phyloP scores from a whole-genome alignment of 1,140 invertebrate genomes.

The Rhopalosiphum padi region DNA sequence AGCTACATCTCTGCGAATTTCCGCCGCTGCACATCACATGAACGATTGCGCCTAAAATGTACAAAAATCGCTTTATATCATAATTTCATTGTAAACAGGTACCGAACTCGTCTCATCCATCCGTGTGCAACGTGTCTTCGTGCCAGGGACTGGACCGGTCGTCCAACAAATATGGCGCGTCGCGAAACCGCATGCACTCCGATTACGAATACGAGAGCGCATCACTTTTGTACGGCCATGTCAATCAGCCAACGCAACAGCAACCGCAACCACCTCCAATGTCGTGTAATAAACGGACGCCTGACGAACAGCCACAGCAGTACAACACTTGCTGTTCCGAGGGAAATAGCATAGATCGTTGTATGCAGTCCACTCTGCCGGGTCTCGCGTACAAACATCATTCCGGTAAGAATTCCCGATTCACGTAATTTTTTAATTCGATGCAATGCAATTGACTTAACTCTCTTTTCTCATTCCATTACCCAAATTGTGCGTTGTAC shows the following conservation, averaged over 20 bases:
- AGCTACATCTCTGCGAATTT: neutral
- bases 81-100: neutral
- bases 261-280: neutral
- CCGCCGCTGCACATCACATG: neutral
- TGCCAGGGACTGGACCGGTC: slow-evolving; percentile 23
- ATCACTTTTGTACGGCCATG: slow-evolving; percentile 49
- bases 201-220: slow-evolving; percentile 58
- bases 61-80: neutral
- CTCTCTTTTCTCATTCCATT: neutral
- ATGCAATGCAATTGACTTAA: neutral
- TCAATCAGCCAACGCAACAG: neutral
- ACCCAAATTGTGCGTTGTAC: neutral
- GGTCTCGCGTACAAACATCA: slow-evolving; percentile 38
- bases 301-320: slow-evolving; percentile 19
- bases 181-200: slow-evolving; percentile 45
- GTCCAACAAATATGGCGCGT: neutral
- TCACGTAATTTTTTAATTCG: neutral
- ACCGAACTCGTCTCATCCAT: slow-evolving; percentile 41
- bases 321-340: slow-evolving; percentile 48
- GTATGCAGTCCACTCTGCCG: slow-evolving; percentile 54
- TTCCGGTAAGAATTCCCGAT: slow-evolving; percentile 30
- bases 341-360: slow-evolving; percentile 50
- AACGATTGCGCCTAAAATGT: neutral
- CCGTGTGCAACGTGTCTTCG: slow-evolving; percentile 23
- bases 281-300: slow-evolving; percentile 6